These are phyloP conservation scores for Drosophila meridiana DNA, from an alignment of 2,888 invertebrate species.

Conservation along the genomic window DNA sequence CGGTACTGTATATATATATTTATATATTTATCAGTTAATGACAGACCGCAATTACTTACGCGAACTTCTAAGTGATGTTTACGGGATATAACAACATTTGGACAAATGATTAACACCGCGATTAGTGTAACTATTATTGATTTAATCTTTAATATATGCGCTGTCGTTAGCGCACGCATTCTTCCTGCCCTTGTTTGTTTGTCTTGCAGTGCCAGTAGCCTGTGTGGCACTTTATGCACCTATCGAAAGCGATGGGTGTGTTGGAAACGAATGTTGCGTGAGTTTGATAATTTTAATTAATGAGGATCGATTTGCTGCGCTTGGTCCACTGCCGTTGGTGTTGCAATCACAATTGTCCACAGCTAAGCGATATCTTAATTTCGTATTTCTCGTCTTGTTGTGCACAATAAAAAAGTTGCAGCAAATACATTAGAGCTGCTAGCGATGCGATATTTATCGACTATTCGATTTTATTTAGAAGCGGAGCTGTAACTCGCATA, in stretches of 20 bases:
- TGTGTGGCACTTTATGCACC: slow-evolving; percentile 42
- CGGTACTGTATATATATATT: neutral
- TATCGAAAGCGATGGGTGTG: slow-evolving; percentile 18
- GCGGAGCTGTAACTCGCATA: too few species aligned
- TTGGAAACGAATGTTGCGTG: slow-evolving; percentile 3
- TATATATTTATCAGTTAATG: slow-evolving; percentile 3
- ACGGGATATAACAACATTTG: slow-evolving; percentile 78
- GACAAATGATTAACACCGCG: slow-evolving; percentile 42
- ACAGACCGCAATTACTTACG: slow-evolving; percentile 84
- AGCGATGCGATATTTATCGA: slow-evolving; percentile 28
- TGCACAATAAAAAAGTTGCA: slow-evolving; percentile 19
- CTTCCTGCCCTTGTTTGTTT: slow-evolving; percentile 47
- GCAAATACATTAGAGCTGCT: slow-evolving; percentile 5
- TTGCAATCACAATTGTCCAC: slow-evolving; percentile 38
- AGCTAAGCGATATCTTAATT: slow-evolving; percentile 23
- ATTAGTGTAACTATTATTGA: slow-evolving; percentile 63
- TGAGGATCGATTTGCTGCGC: slow-evolving; percentile 18
- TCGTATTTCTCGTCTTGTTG: slow-evolving; percentile 6
- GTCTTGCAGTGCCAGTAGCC: slow-evolving; percentile 21
- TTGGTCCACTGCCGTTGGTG: slow-evolving; percentile 3
- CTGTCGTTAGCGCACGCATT: slow-evolving; percentile 51
- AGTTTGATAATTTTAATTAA: slow-evolving; percentile 10
- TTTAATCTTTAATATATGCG: slow-evolving; percentile 60
- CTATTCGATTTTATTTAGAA: slow-evolving; percentile 4
- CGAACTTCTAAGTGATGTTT: slow-evolving; percentile 88